phyloP scores from a whole-genome alignment of 2,888 invertebrate species.

The Mimachlamys varia region DNA sequence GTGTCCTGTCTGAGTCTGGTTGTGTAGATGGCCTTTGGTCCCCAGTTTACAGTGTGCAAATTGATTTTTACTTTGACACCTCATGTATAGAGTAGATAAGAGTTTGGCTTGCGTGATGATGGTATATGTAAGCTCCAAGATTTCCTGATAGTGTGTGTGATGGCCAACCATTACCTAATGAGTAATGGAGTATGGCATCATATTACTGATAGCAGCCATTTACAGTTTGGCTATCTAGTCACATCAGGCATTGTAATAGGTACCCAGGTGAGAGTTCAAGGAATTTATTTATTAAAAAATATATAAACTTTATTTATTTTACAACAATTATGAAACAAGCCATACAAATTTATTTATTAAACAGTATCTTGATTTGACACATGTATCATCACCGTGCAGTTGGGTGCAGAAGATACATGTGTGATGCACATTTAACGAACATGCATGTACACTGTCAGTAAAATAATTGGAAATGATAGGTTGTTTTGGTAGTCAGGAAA shows the following conservation, averaged over 20 bases:
- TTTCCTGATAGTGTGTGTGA: neutral
- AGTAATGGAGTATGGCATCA: neutral
- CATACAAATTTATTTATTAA: too few species aligned
- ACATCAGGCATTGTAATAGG: too few species aligned
- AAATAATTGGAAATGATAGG: neutral
- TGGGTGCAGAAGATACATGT: neutral
- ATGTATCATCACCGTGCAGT: too few species aligned
- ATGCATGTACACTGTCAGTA: neutral
- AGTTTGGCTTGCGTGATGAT: neutral
- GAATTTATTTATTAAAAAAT: too few species aligned
- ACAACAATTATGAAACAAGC: too few species aligned
- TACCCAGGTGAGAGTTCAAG: too few species aligned
- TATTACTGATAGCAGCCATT: neutral
- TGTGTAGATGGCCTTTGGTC: neutral
- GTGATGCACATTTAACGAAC: neutral
- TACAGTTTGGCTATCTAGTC: too few species aligned
- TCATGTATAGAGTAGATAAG: neutral
- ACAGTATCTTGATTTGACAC: too few species aligned
- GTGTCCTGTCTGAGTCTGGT: neutral
- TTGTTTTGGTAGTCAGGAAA: neutral
- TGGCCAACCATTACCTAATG: neutral
- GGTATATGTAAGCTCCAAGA: neutral
- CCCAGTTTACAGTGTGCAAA: slow-evolving; percentile 4
- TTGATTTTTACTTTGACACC: neutral
- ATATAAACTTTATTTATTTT: too few species aligned